Evolutionary conservation across 1,140 invertebrate species (phyloP).

Genomic region (Glomeris maerens): DNA sequence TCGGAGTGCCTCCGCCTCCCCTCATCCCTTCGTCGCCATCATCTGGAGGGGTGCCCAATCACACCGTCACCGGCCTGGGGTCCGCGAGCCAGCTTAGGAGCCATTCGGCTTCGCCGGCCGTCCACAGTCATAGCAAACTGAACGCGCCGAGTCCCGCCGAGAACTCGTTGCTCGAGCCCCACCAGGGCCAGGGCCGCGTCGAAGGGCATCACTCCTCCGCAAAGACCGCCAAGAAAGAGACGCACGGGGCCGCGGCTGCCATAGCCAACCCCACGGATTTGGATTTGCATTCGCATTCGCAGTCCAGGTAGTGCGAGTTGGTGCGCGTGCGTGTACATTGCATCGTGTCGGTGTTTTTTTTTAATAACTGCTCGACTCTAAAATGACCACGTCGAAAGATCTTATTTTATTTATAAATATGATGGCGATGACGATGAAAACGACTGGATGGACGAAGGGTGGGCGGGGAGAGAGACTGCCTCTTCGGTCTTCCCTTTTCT

Average conservation of each 20-base stretch:
- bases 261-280: conserved; percentile 3
- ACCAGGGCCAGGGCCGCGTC: not conserved
- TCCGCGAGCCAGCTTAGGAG: too few species aligned
- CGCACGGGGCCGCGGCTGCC: not conserved
- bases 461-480: too few species aligned
- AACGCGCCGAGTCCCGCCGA: not conserved
- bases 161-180: conserved; percentile 3
- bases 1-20: conserved; percentile 10
- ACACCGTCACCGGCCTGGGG: conserved; percentile 10
- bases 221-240: conserved; percentile 10
- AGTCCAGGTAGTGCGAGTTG: conserved; percentile 10
- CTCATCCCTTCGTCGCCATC: conserved; percentile 8
- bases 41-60: not conserved
- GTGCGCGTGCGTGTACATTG: too few species aligned
- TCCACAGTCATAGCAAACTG: conserved; percentile 12
- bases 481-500: too few species aligned
- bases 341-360: too few species aligned
- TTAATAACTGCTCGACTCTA: too few species aligned
- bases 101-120: conserved; percentile 7
- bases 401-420: too few species aligned
- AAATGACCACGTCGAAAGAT: too few species aligned
- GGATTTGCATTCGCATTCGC: conserved; percentile 8
- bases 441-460: too few species aligned
- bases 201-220: too few species aligned
- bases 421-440: too few species aligned